phyloP scores from a whole-genome alignment of 2,888 invertebrate species.

The Drosophila mercatorum region DNA sequence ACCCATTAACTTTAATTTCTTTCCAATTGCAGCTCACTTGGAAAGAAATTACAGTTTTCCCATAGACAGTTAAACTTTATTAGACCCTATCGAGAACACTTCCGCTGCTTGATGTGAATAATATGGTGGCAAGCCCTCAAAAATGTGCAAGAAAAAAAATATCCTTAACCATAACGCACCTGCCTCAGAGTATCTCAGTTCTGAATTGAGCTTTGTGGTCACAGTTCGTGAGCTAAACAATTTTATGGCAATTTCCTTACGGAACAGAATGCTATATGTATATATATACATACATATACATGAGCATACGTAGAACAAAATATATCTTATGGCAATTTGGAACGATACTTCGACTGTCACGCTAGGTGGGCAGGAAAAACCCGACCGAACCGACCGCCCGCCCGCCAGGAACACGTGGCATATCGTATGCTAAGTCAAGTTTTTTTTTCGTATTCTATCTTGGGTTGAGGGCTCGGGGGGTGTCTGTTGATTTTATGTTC shows the following conservation, averaged over 20 bases:
- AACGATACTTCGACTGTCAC: constrained; percentile 71
- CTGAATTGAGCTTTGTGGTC: constrained; percentile 64
- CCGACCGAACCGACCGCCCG: neutral
- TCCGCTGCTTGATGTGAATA: constrained; percentile 32
- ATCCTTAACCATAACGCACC: constrained; percentile 65
- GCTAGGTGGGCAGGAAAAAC: constrained; percentile 39
- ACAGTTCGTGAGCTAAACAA: constrained; percentile 72
- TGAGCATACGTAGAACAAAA: constrained; percentile 6
- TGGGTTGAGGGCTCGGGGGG: constrained; percentile 26
- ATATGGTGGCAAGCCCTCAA: constrained; percentile 25
- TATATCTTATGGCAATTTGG: constrained; percentile 51
- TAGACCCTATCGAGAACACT: constrained; percentile 47
- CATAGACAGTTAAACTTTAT: constrained; percentile 33
- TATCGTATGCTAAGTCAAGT: constrained; percentile 27
- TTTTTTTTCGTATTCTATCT: constrained; percentile 49
- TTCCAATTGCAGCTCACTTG: constrained; percentile 2
- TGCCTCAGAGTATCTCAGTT: constrained; percentile 56
- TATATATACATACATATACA: neutral
- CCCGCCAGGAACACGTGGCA: constrained; percentile 63
- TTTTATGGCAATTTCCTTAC: constrained; percentile 77
- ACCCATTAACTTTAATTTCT: neutral
- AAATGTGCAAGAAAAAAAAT: constrained; percentile 9
- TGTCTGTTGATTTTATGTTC: constrained; percentile 59
- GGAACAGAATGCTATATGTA: constrained; percentile 25
- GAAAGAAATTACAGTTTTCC: constrained; percentile 31